phyloP scores from a whole-genome alignment of 1,140 invertebrate species.

The Drosophila kurseongensis region DNA sequence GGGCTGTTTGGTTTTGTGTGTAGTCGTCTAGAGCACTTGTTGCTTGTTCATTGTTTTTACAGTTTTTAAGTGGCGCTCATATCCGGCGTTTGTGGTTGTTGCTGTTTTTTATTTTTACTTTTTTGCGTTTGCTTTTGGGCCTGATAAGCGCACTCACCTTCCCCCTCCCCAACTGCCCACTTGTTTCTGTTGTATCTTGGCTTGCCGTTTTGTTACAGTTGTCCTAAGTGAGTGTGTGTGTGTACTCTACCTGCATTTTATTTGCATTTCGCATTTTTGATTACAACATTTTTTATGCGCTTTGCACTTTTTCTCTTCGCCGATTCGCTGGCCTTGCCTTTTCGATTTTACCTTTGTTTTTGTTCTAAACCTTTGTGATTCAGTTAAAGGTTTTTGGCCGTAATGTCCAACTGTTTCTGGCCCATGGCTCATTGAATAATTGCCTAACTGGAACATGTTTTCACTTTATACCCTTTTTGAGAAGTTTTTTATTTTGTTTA shows the following conservation, averaged over 20 bases:
- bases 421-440: slow-evolving; percentile 33
- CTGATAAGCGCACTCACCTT: slow-evolving; percentile 59
- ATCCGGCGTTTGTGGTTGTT: slow-evolving; percentile 68
- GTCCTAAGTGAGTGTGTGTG: background rate
- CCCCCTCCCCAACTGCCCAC: background rate
- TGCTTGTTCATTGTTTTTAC: slow-evolving; percentile 78
- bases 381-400: slow-evolving; percentile 8
- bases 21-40: slow-evolving; percentile 58
- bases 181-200: slow-evolving; percentile 17
- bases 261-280: slow-evolving; percentile 52
- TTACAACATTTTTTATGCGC: slow-evolving; percentile 7
- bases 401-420: slow-evolving; percentile 54
- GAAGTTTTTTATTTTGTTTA: background rate
- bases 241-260: slow-evolving; percentile 40
- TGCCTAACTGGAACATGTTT: slow-evolving; percentile 21
- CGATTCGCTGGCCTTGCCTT: slow-evolving; percentile 20
- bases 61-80: slow-evolving; percentile 81
- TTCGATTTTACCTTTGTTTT: slow-evolving; percentile 4
- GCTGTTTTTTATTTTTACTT: slow-evolving; percentile 37
- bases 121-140: slow-evolving; percentile 48
- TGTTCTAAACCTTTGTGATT: slow-evolving; percentile 31
- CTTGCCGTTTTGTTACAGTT: slow-evolving; percentile 47
- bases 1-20: background rate
- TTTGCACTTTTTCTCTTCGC: background rate
- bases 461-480: background rate